A percentile compares a stretch with the other conserved stretches of the same genome.
Evolutionary conservation across 2,113 vertebrate species (phyloP).

Genomic region (Pachyramphus minor): DNA sequence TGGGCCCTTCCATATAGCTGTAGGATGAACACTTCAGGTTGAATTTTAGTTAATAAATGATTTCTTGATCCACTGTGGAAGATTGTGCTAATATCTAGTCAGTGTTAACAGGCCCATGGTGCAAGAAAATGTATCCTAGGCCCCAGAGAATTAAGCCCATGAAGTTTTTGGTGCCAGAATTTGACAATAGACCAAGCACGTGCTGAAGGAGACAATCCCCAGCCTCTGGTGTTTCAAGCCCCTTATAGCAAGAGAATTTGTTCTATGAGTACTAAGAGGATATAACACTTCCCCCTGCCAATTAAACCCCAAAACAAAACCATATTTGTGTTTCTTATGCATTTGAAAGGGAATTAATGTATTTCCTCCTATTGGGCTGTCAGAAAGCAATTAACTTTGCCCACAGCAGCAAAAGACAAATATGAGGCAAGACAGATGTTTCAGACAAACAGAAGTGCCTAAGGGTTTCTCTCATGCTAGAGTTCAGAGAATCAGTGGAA

Average conservation of each 20-base stretch:
- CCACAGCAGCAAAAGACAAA: not conserved
- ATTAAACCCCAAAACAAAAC: not conserved
- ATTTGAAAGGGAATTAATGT: not conserved
- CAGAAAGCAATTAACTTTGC: not conserved
- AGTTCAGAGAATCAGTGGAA: not conserved
- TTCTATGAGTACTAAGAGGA: not conserved
- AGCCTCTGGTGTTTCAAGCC: not conserved
- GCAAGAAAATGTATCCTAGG: not conserved
- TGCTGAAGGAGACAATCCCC: not conserved
- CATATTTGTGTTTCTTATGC: not conserved
- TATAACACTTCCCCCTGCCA: not conserved
- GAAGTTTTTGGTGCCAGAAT: not conserved
- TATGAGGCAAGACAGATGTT: not conserved
- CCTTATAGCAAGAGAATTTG: not conserved
- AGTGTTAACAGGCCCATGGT: not conserved
- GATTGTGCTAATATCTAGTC: not conserved
- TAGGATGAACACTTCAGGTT: fast-evolving
- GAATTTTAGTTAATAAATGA: not conserved
- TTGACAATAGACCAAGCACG: not conserved
- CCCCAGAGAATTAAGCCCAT: not conserved
- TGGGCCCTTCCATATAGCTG: not conserved
- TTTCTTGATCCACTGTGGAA: not conserved
- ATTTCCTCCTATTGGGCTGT: not conserved
- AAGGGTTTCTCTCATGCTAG: not conserved
- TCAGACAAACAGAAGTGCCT: not conserved